phyloP scores from a whole-genome alignment of 2,797 vertebrate species.

The Furcifer pardalis region DNA sequence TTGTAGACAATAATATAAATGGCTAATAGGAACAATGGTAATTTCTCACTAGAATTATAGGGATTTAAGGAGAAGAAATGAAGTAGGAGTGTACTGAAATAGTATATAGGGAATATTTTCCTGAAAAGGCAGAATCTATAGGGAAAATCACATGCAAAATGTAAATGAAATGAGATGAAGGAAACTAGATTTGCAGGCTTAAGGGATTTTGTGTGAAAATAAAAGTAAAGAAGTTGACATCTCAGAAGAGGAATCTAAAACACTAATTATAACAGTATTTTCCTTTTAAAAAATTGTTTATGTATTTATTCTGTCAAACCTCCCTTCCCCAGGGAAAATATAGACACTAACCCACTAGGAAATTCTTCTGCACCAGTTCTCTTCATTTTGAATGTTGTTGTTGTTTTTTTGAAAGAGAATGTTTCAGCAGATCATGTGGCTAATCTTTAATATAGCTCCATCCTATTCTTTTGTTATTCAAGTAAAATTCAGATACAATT shows the following conservation, averaged over 20 bases:
- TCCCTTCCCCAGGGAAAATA: not conserved
- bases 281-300: conserved; percentile 9
- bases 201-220: conserved; percentile 66
- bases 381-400: not conserved
- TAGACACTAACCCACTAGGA: not conserved
- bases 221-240: conserved; percentile 45
- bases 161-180: conserved; percentile 60
- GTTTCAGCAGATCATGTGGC: not conserved
- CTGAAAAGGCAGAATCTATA: conserved; percentile 43
- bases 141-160: conserved; percentile 63
- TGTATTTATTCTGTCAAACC: not conserved
- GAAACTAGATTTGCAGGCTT: conserved; percentile 63
- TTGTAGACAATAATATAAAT: conserved; percentile 12
- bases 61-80: conserved; percentile 32
- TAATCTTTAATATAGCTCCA: not conserved
- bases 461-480: not conserved
- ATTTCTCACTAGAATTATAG: conserved; percentile 41
- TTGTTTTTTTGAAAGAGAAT: not conserved
- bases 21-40: not conserved
- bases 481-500: conserved; percentile 19
- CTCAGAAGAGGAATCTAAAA: conserved; percentile 10
- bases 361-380: too few species aligned
- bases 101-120: conserved; percentile 47
- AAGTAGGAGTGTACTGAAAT: conserved; percentile 8
- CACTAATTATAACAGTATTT: conserved; percentile 23